phyloP scores from a whole-genome alignment of 1,140 invertebrate genomes.

The Vanessa tameamea region DNA sequence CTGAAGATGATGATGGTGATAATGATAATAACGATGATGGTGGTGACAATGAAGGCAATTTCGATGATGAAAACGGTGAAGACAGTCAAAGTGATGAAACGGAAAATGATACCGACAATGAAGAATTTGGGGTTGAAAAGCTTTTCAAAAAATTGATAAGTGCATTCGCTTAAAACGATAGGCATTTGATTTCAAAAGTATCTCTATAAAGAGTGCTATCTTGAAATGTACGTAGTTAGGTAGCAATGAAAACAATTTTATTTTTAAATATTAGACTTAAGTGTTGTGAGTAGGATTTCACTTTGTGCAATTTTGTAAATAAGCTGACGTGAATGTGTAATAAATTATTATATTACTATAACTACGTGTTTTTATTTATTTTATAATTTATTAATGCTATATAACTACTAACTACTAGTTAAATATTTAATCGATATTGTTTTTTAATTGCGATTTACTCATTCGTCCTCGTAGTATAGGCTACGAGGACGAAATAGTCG shows the following conservation, averaged over 20 bases:
- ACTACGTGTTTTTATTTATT: conserved; percentile 19
- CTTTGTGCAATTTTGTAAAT: conserved; percentile 80
- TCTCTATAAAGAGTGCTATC: conserved; percentile 50
- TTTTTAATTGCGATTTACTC: no score
- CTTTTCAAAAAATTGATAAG: conserved; percentile 50
- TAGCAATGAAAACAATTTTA: conserved; percentile 40
- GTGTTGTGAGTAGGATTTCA: conserved; percentile 52
- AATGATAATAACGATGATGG: conserved; percentile 17
- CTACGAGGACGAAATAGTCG: no score
- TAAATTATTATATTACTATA: conserved; percentile 43
- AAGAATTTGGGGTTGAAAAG: conserved; percentile 32
- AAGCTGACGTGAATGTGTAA: conserved; percentile 48
- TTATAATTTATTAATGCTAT: no score
- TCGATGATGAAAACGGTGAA: conserved; percentile 31
- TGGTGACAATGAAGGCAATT: conserved; percentile 16
- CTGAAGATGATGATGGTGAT: conserved; percentile 21
- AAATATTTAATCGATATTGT: no score
- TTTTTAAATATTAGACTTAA: conserved; percentile 54
- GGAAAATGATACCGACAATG: conserved; percentile 2
- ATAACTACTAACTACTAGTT: no score
- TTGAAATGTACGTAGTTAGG: conserved; percentile 50
- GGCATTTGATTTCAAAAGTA: conserved; percentile 53
- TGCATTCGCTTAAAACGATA: conserved; percentile 49
- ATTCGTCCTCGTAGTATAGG: no score
- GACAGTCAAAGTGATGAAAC: conserved; percentile 31